phyloP scores from a whole-genome alignment of 2,888 invertebrate species.

The Conus canariensis region DNA sequence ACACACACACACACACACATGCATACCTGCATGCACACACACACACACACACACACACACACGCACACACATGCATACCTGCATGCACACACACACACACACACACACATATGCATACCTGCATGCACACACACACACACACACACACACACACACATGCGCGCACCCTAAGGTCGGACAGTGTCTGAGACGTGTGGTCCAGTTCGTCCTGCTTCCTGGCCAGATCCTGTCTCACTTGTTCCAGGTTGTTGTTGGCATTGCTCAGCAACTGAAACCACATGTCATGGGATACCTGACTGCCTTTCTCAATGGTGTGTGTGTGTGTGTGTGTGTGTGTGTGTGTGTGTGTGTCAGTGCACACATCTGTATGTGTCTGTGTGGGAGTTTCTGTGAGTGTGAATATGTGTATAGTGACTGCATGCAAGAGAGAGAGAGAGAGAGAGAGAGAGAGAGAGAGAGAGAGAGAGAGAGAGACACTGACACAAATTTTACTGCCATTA shows the following conservation, averaged over 20 bases:
- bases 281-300: too few relatives aligned
- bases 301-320: too few relatives aligned
- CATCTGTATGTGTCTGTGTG: too few relatives aligned
- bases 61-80: neutral
- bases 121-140: neutral
- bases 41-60: constrained; percentile 18
- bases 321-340: too few relatives aligned
- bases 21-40: neutral
- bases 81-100: neutral
- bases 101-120: neutral
- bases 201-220: constrained; percentile 66
- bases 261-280: constrained; percentile 62
- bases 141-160: neutral
- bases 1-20: neutral
- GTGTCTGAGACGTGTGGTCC: constrained; percentile 53
- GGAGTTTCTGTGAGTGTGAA: too few relatives aligned
- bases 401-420: too few relatives aligned
- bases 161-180: constrained; percentile 19
- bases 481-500: too few relatives aligned
- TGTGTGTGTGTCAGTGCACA: too few relatives aligned
- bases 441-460: too few relatives aligned
- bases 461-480: too few relatives aligned
- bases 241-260: constrained; percentile 68
- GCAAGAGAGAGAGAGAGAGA: too few relatives aligned
- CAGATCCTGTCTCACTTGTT: constrained; percentile 65